Evolutionary conservation across 2,113 vertebrate genomes (phyloP).

Genomic region (Etia nguti): DNA sequence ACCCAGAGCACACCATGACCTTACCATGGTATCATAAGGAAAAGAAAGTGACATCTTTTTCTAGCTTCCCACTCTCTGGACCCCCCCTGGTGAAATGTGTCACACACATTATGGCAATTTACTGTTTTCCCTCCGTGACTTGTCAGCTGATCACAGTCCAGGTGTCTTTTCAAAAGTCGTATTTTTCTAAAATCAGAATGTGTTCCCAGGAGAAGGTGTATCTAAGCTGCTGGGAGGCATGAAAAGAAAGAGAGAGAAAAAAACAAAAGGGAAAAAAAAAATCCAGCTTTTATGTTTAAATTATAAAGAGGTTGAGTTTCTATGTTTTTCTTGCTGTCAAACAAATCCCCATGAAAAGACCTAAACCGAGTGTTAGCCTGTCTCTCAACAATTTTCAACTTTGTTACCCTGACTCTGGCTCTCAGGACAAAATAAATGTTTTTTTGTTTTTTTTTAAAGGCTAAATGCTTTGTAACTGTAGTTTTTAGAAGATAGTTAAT

Average conservation of each 20-base stretch:
- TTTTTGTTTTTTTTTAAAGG: too few relatives aligned
- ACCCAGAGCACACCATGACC: constrained; percentile 45
- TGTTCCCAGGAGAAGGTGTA: neutral
- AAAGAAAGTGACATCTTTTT: constrained; percentile 37
- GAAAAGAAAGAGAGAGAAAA: neutral
- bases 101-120: constrained; percentile 1
- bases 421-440: neutral
- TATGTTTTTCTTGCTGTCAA: neutral
- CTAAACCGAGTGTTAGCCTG: neutral
- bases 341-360: neutral
- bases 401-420: neutral
- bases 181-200: neutral
- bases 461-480: neutral
- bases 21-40: constrained; percentile 35
- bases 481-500: neutral
- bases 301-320: neutral
- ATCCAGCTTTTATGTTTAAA: neutral
- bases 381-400: neutral
- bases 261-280: neutral
- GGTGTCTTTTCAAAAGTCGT: neutral
- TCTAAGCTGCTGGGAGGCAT: neutral
- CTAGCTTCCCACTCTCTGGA: constrained; percentile 1
- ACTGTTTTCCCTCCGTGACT: neutral
- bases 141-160: neutral
- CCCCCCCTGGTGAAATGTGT: constrained; percentile 4